Percentiles rank a stretch among this genome's conserved stretches.
These are phyloP conservation scores for Manis crassicaudata DNA, from an alignment of 2,797 vertebrate species.

Conservation along the genomic window DNA sequence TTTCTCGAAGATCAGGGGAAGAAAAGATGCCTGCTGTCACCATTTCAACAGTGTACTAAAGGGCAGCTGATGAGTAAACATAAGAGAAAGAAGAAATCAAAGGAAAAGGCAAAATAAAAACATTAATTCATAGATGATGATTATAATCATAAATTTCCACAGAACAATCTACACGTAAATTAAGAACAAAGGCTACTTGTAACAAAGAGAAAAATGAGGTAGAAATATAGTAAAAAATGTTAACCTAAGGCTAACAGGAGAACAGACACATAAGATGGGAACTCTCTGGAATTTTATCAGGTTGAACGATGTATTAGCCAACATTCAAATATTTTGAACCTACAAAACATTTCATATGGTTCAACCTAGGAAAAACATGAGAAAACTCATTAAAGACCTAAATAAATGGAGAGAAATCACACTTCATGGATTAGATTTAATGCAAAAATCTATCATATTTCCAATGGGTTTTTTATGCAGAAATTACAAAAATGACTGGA, in stretches of 20 bases:
- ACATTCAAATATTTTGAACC: not conserved
- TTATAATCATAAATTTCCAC: not conserved
- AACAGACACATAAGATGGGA: not conserved
- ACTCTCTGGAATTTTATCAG: not conserved
- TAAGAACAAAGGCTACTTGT: not conserved
- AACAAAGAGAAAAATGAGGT: constrained; percentile 14
- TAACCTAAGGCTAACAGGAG: not conserved
- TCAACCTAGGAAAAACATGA: not conserved
- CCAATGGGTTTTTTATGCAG: not conserved
- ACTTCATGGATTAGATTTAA: not conserved
- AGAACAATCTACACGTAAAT: not conserved
- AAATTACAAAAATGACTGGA: not conserved
- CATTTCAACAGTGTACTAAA: not conserved
- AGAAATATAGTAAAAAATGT: not conserved
- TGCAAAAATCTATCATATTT: not conserved
- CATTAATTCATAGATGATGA: not conserved
- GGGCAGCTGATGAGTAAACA: not conserved
- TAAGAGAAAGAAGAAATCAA: not conserved
- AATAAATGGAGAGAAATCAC: not conserved
- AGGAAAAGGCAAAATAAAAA: not conserved
- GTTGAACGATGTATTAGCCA: not conserved
- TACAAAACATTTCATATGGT: not conserved
- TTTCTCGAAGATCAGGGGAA: not conserved
- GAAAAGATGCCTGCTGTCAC: not conserved
- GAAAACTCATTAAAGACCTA: not conserved